Base-by-base conservation (phyloP, 2,113 vertebrate genomes). In the Nothobranchius furzeri region DNA sequence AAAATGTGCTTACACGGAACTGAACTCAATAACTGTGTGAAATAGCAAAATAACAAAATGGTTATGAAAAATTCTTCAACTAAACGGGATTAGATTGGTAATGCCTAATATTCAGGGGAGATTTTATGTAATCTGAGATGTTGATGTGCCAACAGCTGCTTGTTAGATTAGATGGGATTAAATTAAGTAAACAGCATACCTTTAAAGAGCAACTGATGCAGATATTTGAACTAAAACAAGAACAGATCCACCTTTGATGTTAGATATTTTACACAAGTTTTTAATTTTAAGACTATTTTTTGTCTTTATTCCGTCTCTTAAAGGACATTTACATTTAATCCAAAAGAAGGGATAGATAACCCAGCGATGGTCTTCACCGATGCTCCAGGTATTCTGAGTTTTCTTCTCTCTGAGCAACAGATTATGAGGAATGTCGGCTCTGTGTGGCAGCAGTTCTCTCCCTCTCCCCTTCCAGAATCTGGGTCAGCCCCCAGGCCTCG, bases 271-370 rank as follows among this genome's bases (percentile, higher is more conserved):
- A 1, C 37, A 40, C 37, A 40, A 2, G n/a, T 40, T 7, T 40
- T 40, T 3, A 17, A 49, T 49, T n/a, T 49, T 8, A 2, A n/a
- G 8, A 2, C 12, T 4, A 7, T 15, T 12, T 6, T 40, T 12
- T 13, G 2, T 46, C 1, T 70, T 6, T 5, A 2, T 36, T 60
- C 4, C 70, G 81, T 52, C 10, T 36, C 81, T 40, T 89, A 52
- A 43, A 98, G 95, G 86, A 96, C 92, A 83, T 98, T 95, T 85
- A 91, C 88, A 71, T 98, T 98, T 85, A 94, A 97, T 89, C 94
- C 96, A 4, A 97, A 95, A 86, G 90, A 94, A 75, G 97, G 96
- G 62, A 95, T 99, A 6, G 96, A 98, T 86, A 99, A 98, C 85
- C 96, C 96, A 56, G 93, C 87, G 68, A 93, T 99, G 91, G 94